These are phyloP conservation scores for Drosophila anomalata DNA, from an alignment of 2,888 invertebrate genomes.

Conservation along the genomic window DNA sequence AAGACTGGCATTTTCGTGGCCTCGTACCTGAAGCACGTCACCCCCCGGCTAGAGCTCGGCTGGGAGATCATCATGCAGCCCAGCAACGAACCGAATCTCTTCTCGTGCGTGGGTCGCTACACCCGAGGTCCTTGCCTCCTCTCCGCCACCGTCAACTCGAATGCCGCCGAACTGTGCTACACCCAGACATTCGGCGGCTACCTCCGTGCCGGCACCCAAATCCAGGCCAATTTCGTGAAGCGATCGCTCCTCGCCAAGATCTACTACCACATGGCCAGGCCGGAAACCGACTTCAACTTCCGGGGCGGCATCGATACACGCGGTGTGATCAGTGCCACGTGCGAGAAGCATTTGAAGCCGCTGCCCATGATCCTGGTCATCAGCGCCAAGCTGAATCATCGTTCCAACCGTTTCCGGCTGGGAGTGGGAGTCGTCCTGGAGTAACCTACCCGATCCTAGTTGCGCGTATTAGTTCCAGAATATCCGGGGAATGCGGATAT, in stretches of 20 bases:
- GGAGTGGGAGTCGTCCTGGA: constrained; percentile 45
- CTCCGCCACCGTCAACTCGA: constrained; percentile 42
- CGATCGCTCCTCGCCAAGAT: constrained; percentile 31
- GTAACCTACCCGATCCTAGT: constrained; percentile 9
- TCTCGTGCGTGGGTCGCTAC: constrained; percentile 47
- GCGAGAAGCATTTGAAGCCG: constrained; percentile 44
- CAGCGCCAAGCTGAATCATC: constrained; percentile 44
- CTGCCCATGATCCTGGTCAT: constrained; percentile 41
- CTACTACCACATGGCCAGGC: constrained; percentile 43
- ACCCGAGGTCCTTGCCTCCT: constrained; percentile 21
- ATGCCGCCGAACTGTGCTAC: constrained; percentile 51
- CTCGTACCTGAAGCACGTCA: constrained; percentile 44
- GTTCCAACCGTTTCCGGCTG: constrained; percentile 35
- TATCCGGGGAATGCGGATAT: background rate
- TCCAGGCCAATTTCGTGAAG: constrained; percentile 45
- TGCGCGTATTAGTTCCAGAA: background rate
- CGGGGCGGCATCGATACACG: constrained; percentile 49
- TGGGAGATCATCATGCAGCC: constrained; percentile 43
- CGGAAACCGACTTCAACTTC: constrained; percentile 23
- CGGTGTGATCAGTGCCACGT: constrained; percentile 43
- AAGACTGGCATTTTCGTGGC: constrained; percentile 37
- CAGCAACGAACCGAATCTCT: constrained; percentile 24
- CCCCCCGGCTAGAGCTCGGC: constrained; percentile 36
- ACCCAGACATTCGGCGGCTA: constrained; percentile 38
- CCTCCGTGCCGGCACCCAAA: constrained; percentile 46